A percentile compares a stretch with the other conserved stretches of the same genome.
phyloP scores from a whole-genome alignment of 1,140 invertebrate genomes.

The Drosophila lacertosa region DNA sequence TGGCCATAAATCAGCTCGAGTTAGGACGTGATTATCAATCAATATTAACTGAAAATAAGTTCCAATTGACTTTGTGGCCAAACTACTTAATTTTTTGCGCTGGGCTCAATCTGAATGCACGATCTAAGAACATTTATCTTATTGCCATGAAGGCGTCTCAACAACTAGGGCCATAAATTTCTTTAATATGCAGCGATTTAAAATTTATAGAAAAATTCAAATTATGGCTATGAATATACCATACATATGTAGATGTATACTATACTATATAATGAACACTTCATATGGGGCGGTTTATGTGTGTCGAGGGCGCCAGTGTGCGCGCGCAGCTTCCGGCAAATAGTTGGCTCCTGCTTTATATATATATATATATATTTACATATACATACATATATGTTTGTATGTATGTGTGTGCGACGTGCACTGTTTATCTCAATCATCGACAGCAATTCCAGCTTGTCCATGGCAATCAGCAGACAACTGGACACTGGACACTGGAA shows the following conservation, averaged over 20 bases:
- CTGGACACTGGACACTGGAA: slow-evolving; percentile 28
- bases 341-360: slow-evolving; percentile 40
- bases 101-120: slow-evolving; percentile 22
- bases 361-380: not conserved
- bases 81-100: slow-evolving; percentile 39
- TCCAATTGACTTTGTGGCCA: slow-evolving; percentile 25
- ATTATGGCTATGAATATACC: slow-evolving; percentile 37
- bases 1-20: slow-evolving; percentile 30
- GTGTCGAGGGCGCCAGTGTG: slow-evolving; percentile 42
- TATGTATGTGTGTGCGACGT: slow-evolving; percentile 35
- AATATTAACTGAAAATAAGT: slow-evolving; percentile 41
- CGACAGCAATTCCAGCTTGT: slow-evolving; percentile 62
- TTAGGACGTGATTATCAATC: slow-evolving; percentile 28
- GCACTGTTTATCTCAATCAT: slow-evolving; percentile 76
- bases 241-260: not conserved
- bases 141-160: slow-evolving; percentile 42
- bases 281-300: slow-evolving; percentile 22
- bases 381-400: not conserved
- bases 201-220: slow-evolving; percentile 58
- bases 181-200: slow-evolving; percentile 44
- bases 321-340: slow-evolving; percentile 73
- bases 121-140: slow-evolving; percentile 50
- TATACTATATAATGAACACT: slow-evolving; percentile 27
- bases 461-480: slow-evolving; percentile 44
- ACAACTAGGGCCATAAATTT: slow-evolving; percentile 48